Percentiles rank a stretch among this genome's conserved stretches.
These are phyloP conservation scores for Elachura formosa DNA, from an alignment of 2,113 vertebrate genomes.

Conservation along the genomic window DNA sequence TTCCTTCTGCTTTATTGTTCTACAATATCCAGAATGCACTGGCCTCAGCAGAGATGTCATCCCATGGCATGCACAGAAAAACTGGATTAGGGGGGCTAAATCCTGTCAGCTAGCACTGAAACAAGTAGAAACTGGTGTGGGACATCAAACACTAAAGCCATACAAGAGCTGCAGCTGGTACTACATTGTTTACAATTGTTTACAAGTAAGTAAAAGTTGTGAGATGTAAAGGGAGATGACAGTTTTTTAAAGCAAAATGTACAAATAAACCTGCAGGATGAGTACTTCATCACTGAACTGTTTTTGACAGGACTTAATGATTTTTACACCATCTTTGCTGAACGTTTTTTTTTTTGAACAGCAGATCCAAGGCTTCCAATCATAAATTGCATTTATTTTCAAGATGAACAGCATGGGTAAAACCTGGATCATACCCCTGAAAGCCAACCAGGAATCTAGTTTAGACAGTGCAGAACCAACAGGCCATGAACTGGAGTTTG, in stretches of 20 bases:
- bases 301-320: neutral
- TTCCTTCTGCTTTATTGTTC: neutral
- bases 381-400: neutral
- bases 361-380: neutral
- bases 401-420: neutral
- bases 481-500: slow-evolving; percentile 71
- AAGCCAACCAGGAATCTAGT: slow-evolving; percentile 10
- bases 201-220: neutral
- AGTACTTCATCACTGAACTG: neutral
- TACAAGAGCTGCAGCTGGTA: neutral
- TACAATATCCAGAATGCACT: neutral
- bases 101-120: accelerated
- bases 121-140: accelerated
- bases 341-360: neutral
- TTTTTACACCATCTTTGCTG: neutral
- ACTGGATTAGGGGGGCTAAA: neutral
- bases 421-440: neutral
- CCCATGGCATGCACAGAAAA: neutral
- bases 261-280: neutral
- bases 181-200: slow-evolving; percentile 23
- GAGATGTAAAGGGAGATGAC: neutral
- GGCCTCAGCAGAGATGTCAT: neutral
- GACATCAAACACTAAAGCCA: neutral
- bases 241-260: neutral
- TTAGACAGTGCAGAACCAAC: slow-evolving; percentile 78